Percentiles rank a stretch among this genome's conserved stretches.
Conservation (phyloP, 2,797 vertebrate genomes). For the Sebastes diaconus region DNA sequence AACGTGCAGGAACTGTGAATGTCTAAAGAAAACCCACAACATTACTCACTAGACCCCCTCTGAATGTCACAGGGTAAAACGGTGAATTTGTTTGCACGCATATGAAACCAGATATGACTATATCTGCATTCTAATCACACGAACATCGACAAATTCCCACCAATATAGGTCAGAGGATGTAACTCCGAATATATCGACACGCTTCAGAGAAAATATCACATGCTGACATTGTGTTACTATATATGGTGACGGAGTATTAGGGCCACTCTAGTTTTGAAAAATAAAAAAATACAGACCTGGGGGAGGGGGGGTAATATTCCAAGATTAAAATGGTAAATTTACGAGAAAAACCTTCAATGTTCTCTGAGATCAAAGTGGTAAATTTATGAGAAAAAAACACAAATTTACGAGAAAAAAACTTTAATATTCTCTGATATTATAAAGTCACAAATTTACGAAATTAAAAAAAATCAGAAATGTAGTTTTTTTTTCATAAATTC, state of each 20-base stretch:
- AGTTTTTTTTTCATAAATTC: too few relatives aligned
- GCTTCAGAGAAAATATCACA: not conserved
- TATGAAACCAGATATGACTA: not conserved
- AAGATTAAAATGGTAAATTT: not conserved
- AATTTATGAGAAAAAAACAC: not conserved
- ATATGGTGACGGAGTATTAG: not conserved
- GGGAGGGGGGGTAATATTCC: not conserved
- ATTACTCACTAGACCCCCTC: not conserved
- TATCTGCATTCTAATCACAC: not conserved
- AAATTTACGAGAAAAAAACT: too few relatives aligned
- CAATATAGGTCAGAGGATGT: not conserved
- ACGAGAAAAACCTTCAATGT: not conserved
- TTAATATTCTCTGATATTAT: too few relatives aligned
- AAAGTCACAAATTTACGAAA: not conserved
- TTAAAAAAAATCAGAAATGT: not conserved
- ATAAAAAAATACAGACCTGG: not conserved
- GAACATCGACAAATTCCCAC: not conserved
- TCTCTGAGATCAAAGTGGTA: not conserved
- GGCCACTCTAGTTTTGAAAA: not conserved
- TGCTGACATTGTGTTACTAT: not conserved
- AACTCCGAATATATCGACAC: not conserved
- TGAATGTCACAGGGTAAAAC: not conserved
- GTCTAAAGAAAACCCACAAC: not conserved
- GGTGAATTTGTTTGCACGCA: not conserved
- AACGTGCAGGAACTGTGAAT: not conserved